These are phyloP conservation scores for Leuciscus waleckii DNA, from an alignment of 2,797 vertebrate genomes.

Conservation along the genomic window DNA sequence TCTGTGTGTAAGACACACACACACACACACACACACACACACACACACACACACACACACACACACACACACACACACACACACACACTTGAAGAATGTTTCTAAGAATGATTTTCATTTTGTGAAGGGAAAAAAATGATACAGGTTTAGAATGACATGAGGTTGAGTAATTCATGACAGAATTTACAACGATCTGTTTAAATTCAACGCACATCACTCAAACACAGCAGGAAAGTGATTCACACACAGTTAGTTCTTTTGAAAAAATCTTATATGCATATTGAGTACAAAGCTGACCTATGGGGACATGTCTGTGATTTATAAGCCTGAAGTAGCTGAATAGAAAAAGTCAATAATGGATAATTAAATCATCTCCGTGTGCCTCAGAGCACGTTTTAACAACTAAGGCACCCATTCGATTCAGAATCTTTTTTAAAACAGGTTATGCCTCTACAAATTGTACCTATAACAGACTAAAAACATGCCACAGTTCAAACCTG, in stretches of 20 bases:
- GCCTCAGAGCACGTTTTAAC: conserved; percentile 10
- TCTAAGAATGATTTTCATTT: not conserved
- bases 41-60: no score
- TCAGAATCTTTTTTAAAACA: not conserved
- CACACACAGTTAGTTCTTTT: conserved; percentile 7
- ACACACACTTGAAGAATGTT: no score
- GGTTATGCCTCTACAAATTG: not conserved
- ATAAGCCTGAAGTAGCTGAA: conserved; percentile 24
- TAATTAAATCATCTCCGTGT: conserved; percentile 12
- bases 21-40: not conserved
- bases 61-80: no score
- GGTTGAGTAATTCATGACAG: not conserved
- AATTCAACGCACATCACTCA: conserved; percentile 29
- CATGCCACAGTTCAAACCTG: not conserved
- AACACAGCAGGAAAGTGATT: not conserved
- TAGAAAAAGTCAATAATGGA: conserved; percentile 5
- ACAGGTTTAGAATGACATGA: not conserved
- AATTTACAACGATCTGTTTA: not conserved
- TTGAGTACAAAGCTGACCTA: conserved; percentile 5
- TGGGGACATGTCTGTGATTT: conserved; percentile 11
- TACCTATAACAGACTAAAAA: not conserved
- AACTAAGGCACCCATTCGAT: not conserved
- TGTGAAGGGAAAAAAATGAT: not conserved
- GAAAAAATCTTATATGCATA: conserved; percentile 3
- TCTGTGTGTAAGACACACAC: not conserved